A percentile compares a stretch with the other conserved stretches of the same genome.
Evolutionary conservation across 2,888 invertebrate species (phyloP).

Genomic region (Latrodectus elegans): DNA sequence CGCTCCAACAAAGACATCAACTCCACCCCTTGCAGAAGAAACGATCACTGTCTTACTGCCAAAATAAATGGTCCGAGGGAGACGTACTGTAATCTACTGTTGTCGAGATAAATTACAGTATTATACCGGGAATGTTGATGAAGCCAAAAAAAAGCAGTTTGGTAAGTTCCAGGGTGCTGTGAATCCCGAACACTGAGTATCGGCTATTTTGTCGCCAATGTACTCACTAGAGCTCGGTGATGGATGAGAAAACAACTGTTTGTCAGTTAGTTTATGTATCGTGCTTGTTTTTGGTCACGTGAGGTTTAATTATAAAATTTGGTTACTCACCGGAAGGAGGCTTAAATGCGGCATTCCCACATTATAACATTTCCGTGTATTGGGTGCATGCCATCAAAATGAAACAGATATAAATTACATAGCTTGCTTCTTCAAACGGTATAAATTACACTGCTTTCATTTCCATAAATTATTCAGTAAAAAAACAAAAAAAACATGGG

Average conservation of each 20-base stretch:
- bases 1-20: background rate
- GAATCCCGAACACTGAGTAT: too few species aligned
- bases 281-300: background rate
- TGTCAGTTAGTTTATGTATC: background rate
- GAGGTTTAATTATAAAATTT: background rate
- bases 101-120: background rate
- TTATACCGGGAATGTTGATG: background rate
- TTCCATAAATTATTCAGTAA: too few species aligned
- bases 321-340: slow-evolving; percentile 5
- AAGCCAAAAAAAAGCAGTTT: too few species aligned
- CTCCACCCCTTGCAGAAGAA: background rate
- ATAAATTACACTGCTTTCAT: too few species aligned
- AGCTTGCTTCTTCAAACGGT: too few species aligned
- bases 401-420: too few species aligned
- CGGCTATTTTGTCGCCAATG: background rate
- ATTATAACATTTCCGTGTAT: slow-evolving; percentile 20
- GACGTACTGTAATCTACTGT: too few species aligned
- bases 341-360: slow-evolving; percentile 39
- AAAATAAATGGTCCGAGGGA: background rate
- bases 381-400: too few species aligned
- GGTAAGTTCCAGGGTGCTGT: background rate
- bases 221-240: background rate
- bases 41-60: background rate
- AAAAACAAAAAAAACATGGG: too few species aligned
- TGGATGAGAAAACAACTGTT: background rate